Percentiles rank a stretch among this genome's conserved stretches.
These are phyloP conservation scores for Drosophila koepferae DNA, from an alignment of 2,888 invertebrate species.

Conservation along the genomic window DNA sequence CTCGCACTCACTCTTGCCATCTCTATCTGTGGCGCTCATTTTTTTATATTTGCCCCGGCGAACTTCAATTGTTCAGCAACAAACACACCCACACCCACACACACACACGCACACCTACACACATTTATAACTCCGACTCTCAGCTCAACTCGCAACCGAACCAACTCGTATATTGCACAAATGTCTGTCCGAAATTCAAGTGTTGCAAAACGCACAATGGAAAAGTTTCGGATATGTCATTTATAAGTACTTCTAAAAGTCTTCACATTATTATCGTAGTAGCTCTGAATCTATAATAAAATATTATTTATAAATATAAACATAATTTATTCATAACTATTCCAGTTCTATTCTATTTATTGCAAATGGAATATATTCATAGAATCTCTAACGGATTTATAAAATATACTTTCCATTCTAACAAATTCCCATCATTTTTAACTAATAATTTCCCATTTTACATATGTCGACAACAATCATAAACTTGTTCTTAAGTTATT, in stretches of 20 bases:
- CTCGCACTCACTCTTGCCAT: slow-evolving; percentile 16
- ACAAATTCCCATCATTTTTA: no score
- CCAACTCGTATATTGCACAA: slow-evolving; percentile 54
- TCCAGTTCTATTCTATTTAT: no score
- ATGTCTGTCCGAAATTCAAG: slow-evolving; percentile 56
- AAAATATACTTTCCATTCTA: no score
- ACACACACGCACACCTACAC: slow-evolving; percentile 23
- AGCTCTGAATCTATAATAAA: background rate
- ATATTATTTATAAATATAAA: background rate
- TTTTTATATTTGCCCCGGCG: slow-evolving; percentile 75
- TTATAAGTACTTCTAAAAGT: background rate
- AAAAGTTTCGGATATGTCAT: background rate
- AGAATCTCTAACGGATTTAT: no score
- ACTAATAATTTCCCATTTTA: background rate
- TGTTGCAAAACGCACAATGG: slow-evolving; percentile 51
- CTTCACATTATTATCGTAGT: background rate
- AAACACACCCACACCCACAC: slow-evolving; percentile 44
- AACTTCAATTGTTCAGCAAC: slow-evolving; percentile 77
- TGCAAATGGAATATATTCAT: no score
- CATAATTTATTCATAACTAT: no score
- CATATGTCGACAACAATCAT: no score
- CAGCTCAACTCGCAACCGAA: slow-evolving; percentile 33
- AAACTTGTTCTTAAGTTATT: no score
- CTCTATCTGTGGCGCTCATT: slow-evolving; percentile 50
- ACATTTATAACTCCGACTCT: slow-evolving; percentile 30